Evolutionary conservation across 2,888 invertebrate genomes (phyloP).

Genomic region (Leptopterna dolabrata): DNA sequence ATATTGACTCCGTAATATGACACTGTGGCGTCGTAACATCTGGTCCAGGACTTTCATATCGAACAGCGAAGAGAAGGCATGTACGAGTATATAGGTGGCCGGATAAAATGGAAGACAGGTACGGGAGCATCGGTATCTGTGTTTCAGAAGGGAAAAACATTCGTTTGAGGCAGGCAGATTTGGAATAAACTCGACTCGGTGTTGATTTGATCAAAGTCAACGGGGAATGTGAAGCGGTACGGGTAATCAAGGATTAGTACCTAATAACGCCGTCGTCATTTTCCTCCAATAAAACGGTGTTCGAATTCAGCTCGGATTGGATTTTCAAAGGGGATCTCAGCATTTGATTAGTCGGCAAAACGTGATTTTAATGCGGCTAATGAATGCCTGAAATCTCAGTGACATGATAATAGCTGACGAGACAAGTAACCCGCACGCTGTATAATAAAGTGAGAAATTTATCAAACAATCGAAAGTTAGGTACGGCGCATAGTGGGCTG

Average conservation of each 20-base stretch:
- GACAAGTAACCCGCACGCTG: no score
- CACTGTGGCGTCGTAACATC: slow-evolving; percentile 38
- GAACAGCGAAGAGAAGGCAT: slow-evolving; percentile 18
- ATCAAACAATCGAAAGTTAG: no score
- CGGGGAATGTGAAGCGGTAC: not conserved
- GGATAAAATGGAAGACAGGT: not conserved
- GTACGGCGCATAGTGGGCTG: no score
- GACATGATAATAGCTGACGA: no score
- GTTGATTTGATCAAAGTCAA: slow-evolving; percentile 24
- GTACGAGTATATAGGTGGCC: not conserved
- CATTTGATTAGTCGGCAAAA: no score
- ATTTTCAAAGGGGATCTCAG: not conserved
- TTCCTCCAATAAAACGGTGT: not conserved
- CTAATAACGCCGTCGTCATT: not conserved
- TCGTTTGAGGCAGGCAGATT: not conserved
- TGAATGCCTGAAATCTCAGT: no score
- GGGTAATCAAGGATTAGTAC: not conserved
- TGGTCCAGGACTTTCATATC: slow-evolving; percentile 21
- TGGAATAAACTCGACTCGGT: not conserved
- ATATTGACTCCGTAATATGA: slow-evolving; percentile 51
- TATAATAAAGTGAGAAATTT: no score
- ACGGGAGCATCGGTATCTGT: not conserved
- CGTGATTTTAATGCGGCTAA: no score
- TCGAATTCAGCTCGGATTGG: not conserved
- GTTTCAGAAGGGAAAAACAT: not conserved